Evolutionary conservation across 2,797 vertebrate genomes (phyloP).

Genomic region (Lithobates sylvaticus): DNA sequence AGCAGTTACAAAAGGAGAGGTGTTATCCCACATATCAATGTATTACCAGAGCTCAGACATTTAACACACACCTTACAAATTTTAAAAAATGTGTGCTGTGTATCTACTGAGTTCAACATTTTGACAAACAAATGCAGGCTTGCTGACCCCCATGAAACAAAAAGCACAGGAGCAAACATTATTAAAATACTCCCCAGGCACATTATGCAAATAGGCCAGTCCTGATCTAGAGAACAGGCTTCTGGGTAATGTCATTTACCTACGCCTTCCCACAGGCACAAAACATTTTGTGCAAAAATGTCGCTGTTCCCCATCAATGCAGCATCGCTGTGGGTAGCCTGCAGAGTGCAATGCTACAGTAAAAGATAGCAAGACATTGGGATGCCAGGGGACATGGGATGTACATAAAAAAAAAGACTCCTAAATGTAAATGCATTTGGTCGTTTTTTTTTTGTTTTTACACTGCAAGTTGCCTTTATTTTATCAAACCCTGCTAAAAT

Average conservation of each 20-base stretch:
- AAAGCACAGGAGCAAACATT: not conserved
- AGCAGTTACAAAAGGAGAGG: conserved; percentile 30
- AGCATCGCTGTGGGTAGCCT: not conserved
- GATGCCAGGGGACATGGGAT: not conserved
- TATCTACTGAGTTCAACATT: conserved; percentile 18
- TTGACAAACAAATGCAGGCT: not conserved
- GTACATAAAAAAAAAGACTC: not conserved
- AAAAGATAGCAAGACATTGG: not conserved
- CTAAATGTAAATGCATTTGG: not conserved
- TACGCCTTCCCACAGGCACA: not conserved
- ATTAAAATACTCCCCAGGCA: not conserved
- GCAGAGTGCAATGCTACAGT: not conserved
- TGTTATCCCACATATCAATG: conserved; percentile 47
- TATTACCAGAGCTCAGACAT: conserved; percentile 14
- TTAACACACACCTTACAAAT: conserved; percentile 40
- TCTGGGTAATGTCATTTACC: not conserved
- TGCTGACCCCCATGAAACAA: not conserved
- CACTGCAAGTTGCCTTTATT: not conserved
- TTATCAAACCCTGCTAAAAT: not conserved
- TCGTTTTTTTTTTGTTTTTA: not conserved
- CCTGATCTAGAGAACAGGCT: not conserved
- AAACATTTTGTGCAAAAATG: not conserved
- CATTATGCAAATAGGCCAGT: not conserved
- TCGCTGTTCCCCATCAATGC: not conserved
- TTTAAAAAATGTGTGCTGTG: conserved; percentile 22